Percentiles rank a stretch among this genome's conserved stretches.
These are phyloP conservation scores for Phocoena sinus DNA, from an alignment of 2,113 vertebrate species.

Conservation along the genomic window DNA sequence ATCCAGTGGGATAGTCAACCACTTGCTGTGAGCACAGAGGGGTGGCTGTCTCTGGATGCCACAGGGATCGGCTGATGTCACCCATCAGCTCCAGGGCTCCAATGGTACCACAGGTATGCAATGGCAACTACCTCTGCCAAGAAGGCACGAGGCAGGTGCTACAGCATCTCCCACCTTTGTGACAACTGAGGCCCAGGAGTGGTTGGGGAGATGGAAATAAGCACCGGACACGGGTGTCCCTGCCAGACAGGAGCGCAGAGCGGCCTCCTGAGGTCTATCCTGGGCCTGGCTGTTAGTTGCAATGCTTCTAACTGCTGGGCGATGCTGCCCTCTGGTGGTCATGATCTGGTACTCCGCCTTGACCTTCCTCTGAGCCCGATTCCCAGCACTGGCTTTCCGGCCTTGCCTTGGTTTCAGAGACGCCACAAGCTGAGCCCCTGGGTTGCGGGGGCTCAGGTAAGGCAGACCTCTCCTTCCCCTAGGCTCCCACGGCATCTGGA, in stretches of 20 bases:
- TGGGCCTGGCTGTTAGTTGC: fast-evolving
- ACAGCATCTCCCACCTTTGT: background rate
- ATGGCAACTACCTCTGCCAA: background rate
- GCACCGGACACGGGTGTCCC: fast-evolving
- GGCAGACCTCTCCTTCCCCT: background rate
- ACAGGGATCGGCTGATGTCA: fast-evolving
- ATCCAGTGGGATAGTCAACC: background rate
- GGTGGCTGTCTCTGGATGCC: fast-evolving
- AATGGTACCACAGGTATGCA: background rate
- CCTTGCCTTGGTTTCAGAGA: background rate
- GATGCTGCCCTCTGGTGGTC: conserved; percentile 58
- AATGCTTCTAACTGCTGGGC: background rate
- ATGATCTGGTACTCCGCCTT: background rate
- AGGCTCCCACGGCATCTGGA: background rate
- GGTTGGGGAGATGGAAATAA: background rate
- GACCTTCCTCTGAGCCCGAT: background rate
- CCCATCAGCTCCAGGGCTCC: too few relatives aligned
- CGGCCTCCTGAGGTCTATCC: fast-evolving
- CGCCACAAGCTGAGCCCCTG: background rate
- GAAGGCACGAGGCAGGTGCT: background rate
- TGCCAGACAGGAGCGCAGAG: background rate
- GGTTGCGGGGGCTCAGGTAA: background rate
- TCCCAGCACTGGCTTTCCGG: background rate
- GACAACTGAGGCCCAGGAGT: too few relatives aligned
- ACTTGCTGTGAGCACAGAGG: background rate